Evolutionary conservation across 2,113 vertebrate species (phyloP).

Genomic region (Thalassarche chlororhynchos): DNA sequence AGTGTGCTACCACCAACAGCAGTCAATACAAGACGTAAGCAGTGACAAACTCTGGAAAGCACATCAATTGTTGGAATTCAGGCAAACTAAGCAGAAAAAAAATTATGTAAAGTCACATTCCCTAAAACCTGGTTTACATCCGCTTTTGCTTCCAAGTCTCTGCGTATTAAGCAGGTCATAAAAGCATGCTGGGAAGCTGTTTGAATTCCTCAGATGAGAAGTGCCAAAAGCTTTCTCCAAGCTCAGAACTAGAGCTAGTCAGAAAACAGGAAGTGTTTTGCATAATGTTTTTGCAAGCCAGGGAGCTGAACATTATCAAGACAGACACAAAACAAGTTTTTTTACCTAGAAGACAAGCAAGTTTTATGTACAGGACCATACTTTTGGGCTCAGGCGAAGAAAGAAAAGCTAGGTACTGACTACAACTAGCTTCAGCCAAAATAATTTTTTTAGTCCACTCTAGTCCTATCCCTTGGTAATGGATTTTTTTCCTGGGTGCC

Average conservation of each 20-base stretch:
- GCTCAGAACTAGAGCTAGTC: slow-evolving; percentile 7
- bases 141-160: slow-evolving; percentile 9
- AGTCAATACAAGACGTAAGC: background rate
- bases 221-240: slow-evolving; percentile 46
- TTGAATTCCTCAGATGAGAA: slow-evolving; percentile 12
- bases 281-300: slow-evolving; percentile 14
- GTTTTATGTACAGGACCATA: background rate
- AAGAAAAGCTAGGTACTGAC: background rate
- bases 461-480: background rate
- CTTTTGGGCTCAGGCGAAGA: background rate
- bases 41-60: background rate
- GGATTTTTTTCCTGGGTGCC: background rate
- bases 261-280: slow-evolving; percentile 61
- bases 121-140: slow-evolving; percentile 23
- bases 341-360: background rate
- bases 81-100: background rate
- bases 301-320: background rate
- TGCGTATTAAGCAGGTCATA: slow-evolving; percentile 29
- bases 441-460: background rate
- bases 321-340: background rate
- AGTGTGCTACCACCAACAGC: background rate
- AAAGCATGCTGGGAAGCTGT: slow-evolving; percentile 2
- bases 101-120: background rate
- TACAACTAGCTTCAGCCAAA: background rate
- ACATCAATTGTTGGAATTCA: background rate